A percentile compares a stretch with the other conserved stretches of the same genome.
Conservation (phyloP, 1,140 invertebrate species). For the Zaprionus kolodkinae region DNA sequence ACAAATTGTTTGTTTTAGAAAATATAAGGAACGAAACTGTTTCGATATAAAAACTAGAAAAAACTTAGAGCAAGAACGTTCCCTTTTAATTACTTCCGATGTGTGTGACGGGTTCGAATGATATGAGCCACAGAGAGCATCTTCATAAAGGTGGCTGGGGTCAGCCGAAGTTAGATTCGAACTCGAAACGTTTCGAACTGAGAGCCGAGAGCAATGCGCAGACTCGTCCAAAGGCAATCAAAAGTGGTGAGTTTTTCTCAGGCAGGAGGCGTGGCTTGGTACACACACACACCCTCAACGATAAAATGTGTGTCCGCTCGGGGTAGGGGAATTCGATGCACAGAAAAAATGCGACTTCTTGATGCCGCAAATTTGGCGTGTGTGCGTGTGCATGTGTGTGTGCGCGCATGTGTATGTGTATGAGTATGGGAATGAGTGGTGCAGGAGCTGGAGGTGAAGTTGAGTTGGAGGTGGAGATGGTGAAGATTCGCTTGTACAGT, state of each 20-base stretch:
- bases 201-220: constrained; percentile 30
- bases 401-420: constrained; percentile 12
- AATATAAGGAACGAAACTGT: no score
- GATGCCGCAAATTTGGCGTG: constrained; percentile 82
- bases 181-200: constrained; percentile 28
- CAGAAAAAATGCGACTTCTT: constrained; percentile 84
- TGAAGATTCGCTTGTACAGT: constrained; percentile 10
- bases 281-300: neutral
- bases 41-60: neutral
- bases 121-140: constrained; percentile 41
- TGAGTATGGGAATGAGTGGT: constrained; percentile 3
- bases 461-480: constrained; percentile 6
- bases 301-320: constrained; percentile 10
- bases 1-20: neutral
- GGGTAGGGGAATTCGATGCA: constrained; percentile 31
- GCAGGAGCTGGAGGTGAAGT: neutral
- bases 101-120: constrained; percentile 16
- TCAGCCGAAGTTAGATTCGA: neutral
- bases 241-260: constrained; percentile 74
- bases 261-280: constrained; percentile 57
- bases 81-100: constrained; percentile 29
- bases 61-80: neutral
- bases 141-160: neutral
- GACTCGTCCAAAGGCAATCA: constrained; percentile 16
- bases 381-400: constrained; percentile 30